These are phyloP conservation scores for Horisme vitalbata DNA, from an alignment of 2,888 invertebrate genomes.

Conservation along the genomic window DNA sequence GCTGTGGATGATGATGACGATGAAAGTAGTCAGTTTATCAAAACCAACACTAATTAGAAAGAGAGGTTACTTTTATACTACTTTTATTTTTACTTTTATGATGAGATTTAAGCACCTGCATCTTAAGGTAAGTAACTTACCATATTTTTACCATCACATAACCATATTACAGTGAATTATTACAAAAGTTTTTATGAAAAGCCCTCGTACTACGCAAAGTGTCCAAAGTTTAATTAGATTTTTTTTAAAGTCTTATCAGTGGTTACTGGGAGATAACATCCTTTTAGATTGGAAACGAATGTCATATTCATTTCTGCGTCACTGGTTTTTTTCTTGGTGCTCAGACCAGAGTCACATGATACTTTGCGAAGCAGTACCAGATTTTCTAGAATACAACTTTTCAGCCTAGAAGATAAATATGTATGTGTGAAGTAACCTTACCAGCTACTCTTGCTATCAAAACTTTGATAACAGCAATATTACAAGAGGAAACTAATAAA, in stretches of 20 bases:
- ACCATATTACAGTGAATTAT: slow-evolving; percentile 24
- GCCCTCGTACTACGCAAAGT: slow-evolving; percentile 39
- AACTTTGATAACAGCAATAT: too few relatives aligned
- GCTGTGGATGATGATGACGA: too few relatives aligned
- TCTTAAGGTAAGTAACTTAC: neutral
- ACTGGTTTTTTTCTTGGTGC: neutral
- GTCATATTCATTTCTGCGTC: neutral
- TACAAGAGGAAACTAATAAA: too few relatives aligned
- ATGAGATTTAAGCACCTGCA: neutral
- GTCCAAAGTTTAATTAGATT: slow-evolving; percentile 54
- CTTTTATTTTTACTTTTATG: too few relatives aligned
- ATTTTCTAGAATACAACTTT: too few relatives aligned
- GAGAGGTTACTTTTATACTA: too few relatives aligned
- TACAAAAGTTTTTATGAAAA: slow-evolving; percentile 32
- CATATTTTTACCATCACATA: slow-evolving; percentile 13
- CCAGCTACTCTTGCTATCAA: too few relatives aligned
- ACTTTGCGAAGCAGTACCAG: too few relatives aligned
- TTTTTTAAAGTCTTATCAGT: slow-evolving; percentile 36
- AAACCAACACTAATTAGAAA: too few relatives aligned
- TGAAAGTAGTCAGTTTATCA: too few relatives aligned
- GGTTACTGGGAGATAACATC: slow-evolving; percentile 38
- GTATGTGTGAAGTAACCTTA: too few relatives aligned
- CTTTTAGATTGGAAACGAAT: slow-evolving; percentile 32
- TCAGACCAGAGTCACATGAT: neutral
- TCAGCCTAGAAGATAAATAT: too few relatives aligned